Percentiles rank a stretch among this genome's conserved stretches.
Conservation (phyloP, 1,140 invertebrate species). For the Mactra quadrangularis region DNA sequence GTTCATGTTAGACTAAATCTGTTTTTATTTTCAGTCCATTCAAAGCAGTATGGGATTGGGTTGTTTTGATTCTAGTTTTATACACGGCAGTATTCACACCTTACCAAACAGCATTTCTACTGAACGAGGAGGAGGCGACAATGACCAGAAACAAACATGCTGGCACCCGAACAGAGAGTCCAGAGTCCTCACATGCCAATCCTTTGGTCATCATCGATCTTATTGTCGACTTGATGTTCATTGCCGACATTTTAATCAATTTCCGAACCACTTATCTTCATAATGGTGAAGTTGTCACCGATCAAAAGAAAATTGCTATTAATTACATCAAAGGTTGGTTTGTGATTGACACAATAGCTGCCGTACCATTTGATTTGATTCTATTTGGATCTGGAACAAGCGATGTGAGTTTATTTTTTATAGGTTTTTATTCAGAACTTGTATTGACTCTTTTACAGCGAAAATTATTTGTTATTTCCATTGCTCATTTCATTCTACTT, state of each 20-base stretch:
- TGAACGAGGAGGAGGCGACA: slow-evolving; percentile 89
- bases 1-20: too few species aligned
- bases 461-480: too few species aligned
- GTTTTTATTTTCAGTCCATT: slow-evolving; percentile 87
- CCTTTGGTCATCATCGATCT: slow-evolving; percentile 83
- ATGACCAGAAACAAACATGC: slow-evolving; percentile 80
- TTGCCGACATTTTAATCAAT: slow-evolving; percentile 84
- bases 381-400: slow-evolving; percentile 83
- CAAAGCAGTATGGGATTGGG: slow-evolving; percentile 99
- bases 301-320: slow-evolving; percentile 82
- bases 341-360: slow-evolving; percentile 83
- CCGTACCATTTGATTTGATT: slow-evolving; percentile 83
- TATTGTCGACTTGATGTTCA: slow-evolving; percentile 84
- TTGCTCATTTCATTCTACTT: too few species aligned
- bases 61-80: slow-evolving; percentile 97
- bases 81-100: slow-evolving; percentile 99
- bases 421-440: too few species aligned
- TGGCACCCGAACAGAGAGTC: slow-evolving; percentile 71
- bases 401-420: slow-evolving; percentile 78
- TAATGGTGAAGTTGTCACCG: slow-evolving; percentile 82
- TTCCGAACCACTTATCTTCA: slow-evolving; percentile 84
- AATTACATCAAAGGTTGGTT: slow-evolving; percentile 84
- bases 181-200: slow-evolving; percentile 75
- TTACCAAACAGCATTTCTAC: slow-evolving; percentile 98
- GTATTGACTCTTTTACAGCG: too few species aligned